These are phyloP conservation scores for Hyppa rectilinea DNA, from an alignment of 2,888 invertebrate species.

Conservation along the genomic window DNA sequence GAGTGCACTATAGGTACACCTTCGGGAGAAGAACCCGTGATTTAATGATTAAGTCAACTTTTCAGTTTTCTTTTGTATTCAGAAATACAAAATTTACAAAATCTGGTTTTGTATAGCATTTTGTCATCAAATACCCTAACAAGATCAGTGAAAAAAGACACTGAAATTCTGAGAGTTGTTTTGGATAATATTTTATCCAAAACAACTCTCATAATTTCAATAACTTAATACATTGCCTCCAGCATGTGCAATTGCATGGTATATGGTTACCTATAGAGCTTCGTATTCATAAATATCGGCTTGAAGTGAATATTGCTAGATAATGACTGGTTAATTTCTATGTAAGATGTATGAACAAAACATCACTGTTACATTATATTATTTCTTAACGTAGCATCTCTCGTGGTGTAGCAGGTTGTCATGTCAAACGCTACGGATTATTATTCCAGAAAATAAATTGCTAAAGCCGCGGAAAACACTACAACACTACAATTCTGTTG, in stretches of 20 bases:
- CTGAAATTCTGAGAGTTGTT: too few relatives aligned
- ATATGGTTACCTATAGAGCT: neutral
- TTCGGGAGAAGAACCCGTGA: too few relatives aligned
- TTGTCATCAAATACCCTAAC: neutral
- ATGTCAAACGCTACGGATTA: neutral
- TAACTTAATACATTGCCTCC: neutral
- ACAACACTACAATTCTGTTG: conserved; percentile 9
- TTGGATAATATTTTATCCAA: too few relatives aligned
- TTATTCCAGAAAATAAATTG: conserved; percentile 21
- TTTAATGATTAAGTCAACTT: too few relatives aligned
- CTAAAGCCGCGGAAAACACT: conserved; percentile 16
- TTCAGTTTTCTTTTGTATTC: too few relatives aligned
- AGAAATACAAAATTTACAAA: neutral
- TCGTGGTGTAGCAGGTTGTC: neutral
- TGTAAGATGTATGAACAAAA: too few relatives aligned
- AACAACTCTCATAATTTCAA: neutral
- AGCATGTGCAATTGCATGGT: neutral
- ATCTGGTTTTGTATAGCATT: neutral
- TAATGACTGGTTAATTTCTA: too few relatives aligned
- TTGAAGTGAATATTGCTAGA: too few relatives aligned
- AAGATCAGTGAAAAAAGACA: neutral
- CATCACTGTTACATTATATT: neutral
- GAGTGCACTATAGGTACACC: too few relatives aligned
- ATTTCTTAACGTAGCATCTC: neutral
- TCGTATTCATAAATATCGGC: neutral